Evolutionary conservation across 2,888 invertebrate species (phyloP).

Genomic region (Myopa tessellatipennis): DNA sequence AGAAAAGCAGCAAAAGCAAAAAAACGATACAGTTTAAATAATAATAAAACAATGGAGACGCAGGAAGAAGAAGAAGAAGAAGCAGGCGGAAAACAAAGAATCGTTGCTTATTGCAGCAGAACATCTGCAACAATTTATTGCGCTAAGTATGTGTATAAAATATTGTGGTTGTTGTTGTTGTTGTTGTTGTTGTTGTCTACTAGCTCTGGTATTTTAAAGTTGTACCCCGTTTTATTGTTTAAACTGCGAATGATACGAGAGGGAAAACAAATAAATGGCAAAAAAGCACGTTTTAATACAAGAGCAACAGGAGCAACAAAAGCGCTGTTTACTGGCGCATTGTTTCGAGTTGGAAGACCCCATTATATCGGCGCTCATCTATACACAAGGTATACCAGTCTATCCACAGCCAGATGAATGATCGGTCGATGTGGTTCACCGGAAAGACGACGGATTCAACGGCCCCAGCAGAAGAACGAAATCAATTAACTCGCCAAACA

Average conservation of each 20-base stretch:
- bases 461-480: background rate
- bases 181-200: background rate
- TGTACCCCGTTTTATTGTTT: background rate
- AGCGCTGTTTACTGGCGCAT: too few species aligned
- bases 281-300: background rate
- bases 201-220: background rate
- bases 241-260: background rate
- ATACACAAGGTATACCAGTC: too few species aligned
- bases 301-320: background rate
- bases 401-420: too few species aligned
- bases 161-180: background rate
- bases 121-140: conserved; percentile 21
- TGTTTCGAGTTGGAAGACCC: too few species aligned
- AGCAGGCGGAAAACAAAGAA: background rate
- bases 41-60: conserved; percentile 13
- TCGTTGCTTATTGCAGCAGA: conserved; percentile 12
- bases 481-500: conserved; percentile 22
- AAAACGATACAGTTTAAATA: background rate
- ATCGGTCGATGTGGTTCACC: background rate
- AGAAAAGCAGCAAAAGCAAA: background rate
- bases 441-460: background rate
- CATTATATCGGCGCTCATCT: too few species aligned
- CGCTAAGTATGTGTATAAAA: conserved; percentile 4
- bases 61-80: background rate
- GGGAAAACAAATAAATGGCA: background rate